A percentile compares a stretch with the other conserved stretches of the same genome.
phyloP scores from a whole-genome alignment of 2,113 vertebrate species.

The Danionella cerebrum region DNA sequence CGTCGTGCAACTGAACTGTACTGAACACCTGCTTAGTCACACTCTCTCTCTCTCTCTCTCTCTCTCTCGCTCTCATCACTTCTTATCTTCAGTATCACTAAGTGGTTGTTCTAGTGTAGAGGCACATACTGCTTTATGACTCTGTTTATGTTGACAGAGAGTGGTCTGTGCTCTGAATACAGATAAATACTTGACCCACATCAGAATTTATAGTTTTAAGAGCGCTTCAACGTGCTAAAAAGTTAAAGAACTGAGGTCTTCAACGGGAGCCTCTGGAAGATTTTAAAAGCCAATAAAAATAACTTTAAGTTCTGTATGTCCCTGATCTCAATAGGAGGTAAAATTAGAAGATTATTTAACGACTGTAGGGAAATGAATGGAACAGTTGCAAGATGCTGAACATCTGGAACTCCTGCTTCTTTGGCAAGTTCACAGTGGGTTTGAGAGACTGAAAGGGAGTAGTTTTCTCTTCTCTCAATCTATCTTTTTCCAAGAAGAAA shows the following conservation, averaged over 20 bases:
- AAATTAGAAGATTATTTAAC: slow-evolving; percentile 45
- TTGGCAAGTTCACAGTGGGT: slow-evolving; percentile 68
- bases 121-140: not conserved
- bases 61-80: not conserved
- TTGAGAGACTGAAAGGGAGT: slow-evolving; percentile 51
- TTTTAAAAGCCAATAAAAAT: slow-evolving; percentile 1
- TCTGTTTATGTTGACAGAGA: slow-evolving; percentile 27
- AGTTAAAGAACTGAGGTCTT: not conserved
- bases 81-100: not conserved
- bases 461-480: not conserved
- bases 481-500: too few relatives aligned
- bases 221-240: not conserved
- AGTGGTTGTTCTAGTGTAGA: not conserved
- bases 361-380: slow-evolving; percentile 45
- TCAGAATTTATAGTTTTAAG: not conserved
- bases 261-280: not conserved
- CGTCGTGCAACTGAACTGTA: not conserved
- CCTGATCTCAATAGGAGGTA: slow-evolving; percentile 35
- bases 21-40: not conserved
- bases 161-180: slow-evolving; percentile 12
- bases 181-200: not conserved
- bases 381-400: slow-evolving; percentile 58
- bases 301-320: slow-evolving; percentile 19
- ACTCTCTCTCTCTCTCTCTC: not conserved
- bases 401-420: slow-evolving; percentile 62